phyloP scores from a whole-genome alignment of 2,113 vertebrate species.

The Cebidichthys violaceus region DNA sequence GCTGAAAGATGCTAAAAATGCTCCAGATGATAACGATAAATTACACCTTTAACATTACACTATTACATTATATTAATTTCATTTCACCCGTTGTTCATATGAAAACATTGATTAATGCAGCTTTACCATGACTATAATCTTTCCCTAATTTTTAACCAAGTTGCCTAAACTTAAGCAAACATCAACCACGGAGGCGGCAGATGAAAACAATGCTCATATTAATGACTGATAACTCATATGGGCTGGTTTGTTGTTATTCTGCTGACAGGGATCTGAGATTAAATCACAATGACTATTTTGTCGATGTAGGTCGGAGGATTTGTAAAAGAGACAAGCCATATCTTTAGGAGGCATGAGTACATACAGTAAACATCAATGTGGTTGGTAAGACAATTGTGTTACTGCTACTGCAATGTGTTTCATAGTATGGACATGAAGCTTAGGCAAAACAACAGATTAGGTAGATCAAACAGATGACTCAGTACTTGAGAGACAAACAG shows the following conservation, averaged over 20 bases:
- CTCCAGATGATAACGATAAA: not conserved
- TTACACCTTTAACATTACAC: not conserved
- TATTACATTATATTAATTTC: too few relatives aligned
- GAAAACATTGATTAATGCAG: not conserved
- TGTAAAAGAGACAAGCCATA: not conserved
- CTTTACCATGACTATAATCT: not conserved
- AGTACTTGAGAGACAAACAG: conserved; percentile 12
- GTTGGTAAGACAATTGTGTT: not conserved
- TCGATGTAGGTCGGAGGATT: not conserved
- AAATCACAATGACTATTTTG: not conserved
- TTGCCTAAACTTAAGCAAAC: not conserved
- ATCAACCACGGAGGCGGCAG: not conserved
- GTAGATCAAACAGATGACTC: conserved; percentile 34
- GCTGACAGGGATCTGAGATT: not conserved
- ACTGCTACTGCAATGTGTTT: conserved; percentile 2
- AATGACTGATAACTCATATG: not conserved
- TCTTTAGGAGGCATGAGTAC: not conserved
- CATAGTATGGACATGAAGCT: not conserved
- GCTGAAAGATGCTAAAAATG: not conserved
- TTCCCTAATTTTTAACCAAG: not conserved
- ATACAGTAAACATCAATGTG: not conserved
- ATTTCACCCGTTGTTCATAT: not conserved
- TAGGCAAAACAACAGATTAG: conserved; percentile 37
- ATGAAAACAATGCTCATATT: not conserved
- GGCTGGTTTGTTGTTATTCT: not conserved